Base-by-base conservation (phyloP, 2,797 vertebrate species). In the Semotilus atromaculatus region DNA sequence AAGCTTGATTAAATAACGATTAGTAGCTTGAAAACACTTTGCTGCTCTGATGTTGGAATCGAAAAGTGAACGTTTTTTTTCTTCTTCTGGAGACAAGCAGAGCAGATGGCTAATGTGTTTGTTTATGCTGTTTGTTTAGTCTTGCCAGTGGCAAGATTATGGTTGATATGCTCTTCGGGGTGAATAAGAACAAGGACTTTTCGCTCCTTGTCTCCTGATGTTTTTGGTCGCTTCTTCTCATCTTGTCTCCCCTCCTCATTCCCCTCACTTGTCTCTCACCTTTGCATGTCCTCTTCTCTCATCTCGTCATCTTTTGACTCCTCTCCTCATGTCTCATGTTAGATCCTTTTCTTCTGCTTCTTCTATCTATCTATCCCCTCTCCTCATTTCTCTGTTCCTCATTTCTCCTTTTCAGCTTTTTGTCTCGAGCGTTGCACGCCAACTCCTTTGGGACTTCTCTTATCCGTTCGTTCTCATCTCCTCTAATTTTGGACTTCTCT, bases 1-100 rank as follows among this genome's bases (percentile, higher is more conserved):
- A 83, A 88, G 89, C 83, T 86, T 81, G 85, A 85, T 67, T 76
- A 85, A 85, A 81, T 68, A 85, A 85, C 21, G 82, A 87, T 88
- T 85, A 88, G 82, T 48, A 53, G 72, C 84, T 84, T 55, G 34
- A 60, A 80, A 78, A 85, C 81, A 75, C 82, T 85, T 78, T 66
- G 29, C 79, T 48, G 36, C 51, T 68, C 58, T 29, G 62, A 70
- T 81, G 83, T 62, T 72, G 19, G 9, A 74, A 71, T 75, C 40
- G 53, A 72, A 75, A 78, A 70, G 64, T 26, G 14, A 78, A 78
- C 19, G 75, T 11, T 34, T 16, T 58, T 48, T 66, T 82, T 26
- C 31, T 48, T 7, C 70, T 51, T 45, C 18, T 0, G 18, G 19
- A 62, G 81, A 80, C 19, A 40, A 64, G 62, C 19, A 51, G 43